These are phyloP conservation scores for Scalopus aquaticus DNA, from an alignment of 2,113 vertebrate species.

Conservation along the genomic window DNA sequence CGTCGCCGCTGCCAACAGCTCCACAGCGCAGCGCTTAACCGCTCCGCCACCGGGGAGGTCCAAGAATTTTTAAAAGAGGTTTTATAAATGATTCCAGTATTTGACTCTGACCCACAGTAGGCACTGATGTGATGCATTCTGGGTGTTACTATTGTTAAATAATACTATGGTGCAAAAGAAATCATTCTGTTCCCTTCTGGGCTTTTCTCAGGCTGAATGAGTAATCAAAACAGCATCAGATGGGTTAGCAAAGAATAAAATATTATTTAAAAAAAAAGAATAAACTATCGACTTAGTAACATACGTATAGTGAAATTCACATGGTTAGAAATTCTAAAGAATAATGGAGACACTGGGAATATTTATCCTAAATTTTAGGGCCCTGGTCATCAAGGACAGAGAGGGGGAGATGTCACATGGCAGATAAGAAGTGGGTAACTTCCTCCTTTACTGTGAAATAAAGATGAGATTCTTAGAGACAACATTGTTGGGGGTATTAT, in stretches of 20 bases:
- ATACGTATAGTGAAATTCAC: neutral
- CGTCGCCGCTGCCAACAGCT: no score
- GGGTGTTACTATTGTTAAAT: neutral
- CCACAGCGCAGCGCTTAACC: no score
- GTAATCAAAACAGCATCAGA: neutral
- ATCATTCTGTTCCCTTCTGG: neutral
- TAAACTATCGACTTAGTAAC: neutral
- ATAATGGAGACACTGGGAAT: neutral
- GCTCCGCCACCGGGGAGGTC: no score
- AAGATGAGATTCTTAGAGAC: neutral
- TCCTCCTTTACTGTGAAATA: neutral
- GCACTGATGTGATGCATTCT: neutral
- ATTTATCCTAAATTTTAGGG: neutral
- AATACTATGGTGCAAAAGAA: neutral
- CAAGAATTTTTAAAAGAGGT: neutral
- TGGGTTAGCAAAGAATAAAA: no score
- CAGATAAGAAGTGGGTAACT: neutral
- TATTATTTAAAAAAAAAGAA: no score
- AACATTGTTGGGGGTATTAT: neutral
- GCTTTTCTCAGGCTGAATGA: neutral
- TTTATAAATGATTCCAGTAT: neutral
- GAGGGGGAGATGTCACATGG: neutral
- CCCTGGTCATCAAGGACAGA: neutral
- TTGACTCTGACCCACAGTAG: neutral
- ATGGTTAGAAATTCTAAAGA: neutral